phyloP scores from a whole-genome alignment of 2,888 invertebrate species.

The Stramonita haemastoma region DNA sequence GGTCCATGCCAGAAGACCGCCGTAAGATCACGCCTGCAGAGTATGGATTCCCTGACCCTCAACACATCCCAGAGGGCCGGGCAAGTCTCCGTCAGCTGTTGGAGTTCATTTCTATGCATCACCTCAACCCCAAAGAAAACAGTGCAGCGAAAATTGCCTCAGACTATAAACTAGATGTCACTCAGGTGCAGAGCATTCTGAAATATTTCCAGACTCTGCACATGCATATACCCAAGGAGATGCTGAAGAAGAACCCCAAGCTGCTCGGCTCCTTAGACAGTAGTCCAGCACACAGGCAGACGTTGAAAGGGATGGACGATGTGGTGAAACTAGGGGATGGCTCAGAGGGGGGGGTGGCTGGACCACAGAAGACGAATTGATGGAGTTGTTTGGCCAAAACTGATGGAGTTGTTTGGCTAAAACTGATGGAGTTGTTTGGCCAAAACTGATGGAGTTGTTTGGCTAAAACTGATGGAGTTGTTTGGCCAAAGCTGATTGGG shows the following conservation, averaged over 20 bases:
- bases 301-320: not conserved
- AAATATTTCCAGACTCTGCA: conserved; percentile 33
- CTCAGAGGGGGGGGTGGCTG: not conserved
- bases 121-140: conserved; percentile 26
- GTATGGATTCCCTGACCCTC: conserved; percentile 32
- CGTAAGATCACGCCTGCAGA: conserved; percentile 5
- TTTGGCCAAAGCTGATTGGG: too few relatives aligned
- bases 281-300: conserved; percentile 7
- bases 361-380: not conserved
- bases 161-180: conserved; percentile 15
- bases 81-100: conserved; percentile 26
- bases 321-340: not conserved
- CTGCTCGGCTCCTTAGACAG: conserved; percentile 19
- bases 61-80: conserved; percentile 15
- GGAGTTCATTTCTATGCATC: conserved; percentile 29
- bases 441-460: too few relatives aligned
- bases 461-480: too few relatives aligned
- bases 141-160: conserved; percentile 26
- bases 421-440: too few relatives aligned
- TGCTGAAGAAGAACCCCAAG: conserved; percentile 42
- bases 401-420: too few relatives aligned
- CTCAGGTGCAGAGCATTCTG: conserved; percentile 9
- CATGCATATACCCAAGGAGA: conserved; percentile 31
- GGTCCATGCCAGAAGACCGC: conserved; percentile 31
- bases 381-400: too few relatives aligned